Base-by-base conservation (phyloP, 2,888 invertebrate genomes). In the Drosophila helvetica region DNA sequence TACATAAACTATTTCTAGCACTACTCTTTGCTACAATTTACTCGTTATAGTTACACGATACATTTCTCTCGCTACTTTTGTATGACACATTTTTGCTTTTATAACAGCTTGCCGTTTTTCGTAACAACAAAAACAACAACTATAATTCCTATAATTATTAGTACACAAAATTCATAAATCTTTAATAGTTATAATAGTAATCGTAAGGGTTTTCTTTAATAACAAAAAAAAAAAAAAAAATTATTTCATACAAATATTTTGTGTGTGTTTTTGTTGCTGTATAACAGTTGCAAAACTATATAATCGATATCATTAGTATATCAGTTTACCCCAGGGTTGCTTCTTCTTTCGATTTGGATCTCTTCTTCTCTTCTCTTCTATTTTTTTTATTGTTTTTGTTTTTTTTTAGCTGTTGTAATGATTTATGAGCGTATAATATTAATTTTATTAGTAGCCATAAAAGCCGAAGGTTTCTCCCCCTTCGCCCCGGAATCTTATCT, bases 71-170 rank as follows among this genome's bases (percentile, higher is more conserved):
- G 51, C 71, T 75, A 76, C 66, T n/a, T n/a, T 38, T 69, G 69
- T 85, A 85, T 82, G 88, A 88, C 86, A 82, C 81, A 68, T 78
- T 84, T 55, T 38, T 38, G 15, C 15, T 38, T 38, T 33, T 33
- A 61, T 72, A 84, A 81, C 85, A 86, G 58, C 64, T 72, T 54
- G 55, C 51, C 52, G 17, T 38, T 38, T 38, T 33, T 15, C 6
- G 66, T 38, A 12, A 54, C 69, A 22, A 22, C 22, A 22, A 5
- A 8, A 84, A 81, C 81, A 86, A 60, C 75, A 84, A 70, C 52
- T 69, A 69, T 69, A 18, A 47, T 46, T 33, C 30, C 33, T 47
- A 50, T 58, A 70, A 58, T 50, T 69, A 54, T 55, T 71, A 27
- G 27, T 27, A 67, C 59, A 70, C 71, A 72, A 42, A 63, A 70